These are phyloP conservation scores for Butorides virescens DNA, from an alignment of 2,113 vertebrate species.

Conservation along the genomic window DNA sequence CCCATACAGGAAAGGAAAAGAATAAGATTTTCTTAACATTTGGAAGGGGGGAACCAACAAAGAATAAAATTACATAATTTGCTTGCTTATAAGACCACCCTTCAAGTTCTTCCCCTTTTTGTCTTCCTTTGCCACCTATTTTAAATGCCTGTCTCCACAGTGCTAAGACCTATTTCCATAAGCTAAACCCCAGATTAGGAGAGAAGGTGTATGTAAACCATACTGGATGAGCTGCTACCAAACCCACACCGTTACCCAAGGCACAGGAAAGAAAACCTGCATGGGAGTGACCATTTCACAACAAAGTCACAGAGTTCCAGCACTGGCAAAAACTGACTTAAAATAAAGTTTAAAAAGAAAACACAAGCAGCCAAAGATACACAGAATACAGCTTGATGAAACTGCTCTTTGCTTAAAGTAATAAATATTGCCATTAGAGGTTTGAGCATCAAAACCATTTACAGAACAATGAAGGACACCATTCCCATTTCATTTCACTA, in stretches of 20 bases:
- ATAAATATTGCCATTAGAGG: neutral
- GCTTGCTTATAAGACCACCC: neutral
- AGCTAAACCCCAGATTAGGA: neutral
- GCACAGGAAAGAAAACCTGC: neutral
- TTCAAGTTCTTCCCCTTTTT: neutral
- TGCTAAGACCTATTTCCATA: neutral
- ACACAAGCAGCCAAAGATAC: neutral
- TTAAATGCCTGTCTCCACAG: neutral
- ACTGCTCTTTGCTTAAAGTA: neutral
- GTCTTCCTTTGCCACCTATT: neutral
- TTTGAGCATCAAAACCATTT: neutral
- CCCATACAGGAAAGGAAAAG: neutral
- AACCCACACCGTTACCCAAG: no score
- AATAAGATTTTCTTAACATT: neutral
- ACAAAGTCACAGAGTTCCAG: neutral
- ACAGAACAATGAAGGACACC: rapidly evolving
- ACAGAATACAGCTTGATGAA: neutral
- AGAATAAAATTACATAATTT: neutral
- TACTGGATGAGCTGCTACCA: neutral
- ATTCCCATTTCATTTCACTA: neutral
- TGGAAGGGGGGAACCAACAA: neutral
- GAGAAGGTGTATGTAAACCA: neutral
- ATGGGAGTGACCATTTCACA: rapidly evolving
- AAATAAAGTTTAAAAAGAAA: neutral
- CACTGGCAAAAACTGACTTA: neutral